Evolutionary conservation across 2,888 invertebrate species (phyloP).

Genomic region (Tetragonula carbonaria): DNA sequence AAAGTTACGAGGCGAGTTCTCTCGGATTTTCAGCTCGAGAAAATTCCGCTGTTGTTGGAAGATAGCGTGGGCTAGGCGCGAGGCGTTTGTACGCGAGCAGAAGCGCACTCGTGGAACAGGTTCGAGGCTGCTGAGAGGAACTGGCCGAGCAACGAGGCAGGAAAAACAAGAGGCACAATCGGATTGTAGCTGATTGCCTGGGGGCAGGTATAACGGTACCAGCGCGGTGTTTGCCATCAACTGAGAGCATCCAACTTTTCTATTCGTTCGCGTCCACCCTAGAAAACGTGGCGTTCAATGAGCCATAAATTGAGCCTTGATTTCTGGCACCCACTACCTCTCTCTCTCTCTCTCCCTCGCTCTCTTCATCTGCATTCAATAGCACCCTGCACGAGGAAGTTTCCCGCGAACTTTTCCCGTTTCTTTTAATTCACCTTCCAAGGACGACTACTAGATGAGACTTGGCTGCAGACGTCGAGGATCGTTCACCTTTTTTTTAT

Average conservation of each 20-base stretch:
- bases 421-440: background rate
- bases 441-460: background rate
- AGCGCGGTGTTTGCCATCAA: slow-evolving; percentile 61
- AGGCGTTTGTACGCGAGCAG: slow-evolving; percentile 54
- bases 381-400: background rate
- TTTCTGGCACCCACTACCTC: slow-evolving; percentile 54
- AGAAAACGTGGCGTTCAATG: slow-evolving; percentile 43
- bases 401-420: slow-evolving; percentile 1
- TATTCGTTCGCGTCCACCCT: slow-evolving; percentile 35
- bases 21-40: slow-evolving; percentile 17
- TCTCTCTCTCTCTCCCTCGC: too few relatives aligned
- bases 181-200: slow-evolving; percentile 78
- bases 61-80: slow-evolving; percentile 31
- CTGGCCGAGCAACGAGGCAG: slow-evolving; percentile 76
- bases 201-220: slow-evolving; percentile 79
- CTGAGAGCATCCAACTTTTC: slow-evolving; percentile 53
- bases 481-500: background rate
- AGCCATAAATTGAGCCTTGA: slow-evolving; percentile 51
- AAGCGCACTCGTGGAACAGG: slow-evolving; percentile 77
- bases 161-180: slow-evolving; percentile 82
- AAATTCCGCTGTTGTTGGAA: slow-evolving; percentile 9
- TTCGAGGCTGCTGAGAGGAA: slow-evolving; percentile 78
- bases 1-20: background rate
- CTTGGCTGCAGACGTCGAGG: background rate
- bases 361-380: slow-evolving; percentile 56